Evolutionary conservation across 2,113 vertebrate genomes (phyloP).

Genomic region (Serinus canaria): DNA sequence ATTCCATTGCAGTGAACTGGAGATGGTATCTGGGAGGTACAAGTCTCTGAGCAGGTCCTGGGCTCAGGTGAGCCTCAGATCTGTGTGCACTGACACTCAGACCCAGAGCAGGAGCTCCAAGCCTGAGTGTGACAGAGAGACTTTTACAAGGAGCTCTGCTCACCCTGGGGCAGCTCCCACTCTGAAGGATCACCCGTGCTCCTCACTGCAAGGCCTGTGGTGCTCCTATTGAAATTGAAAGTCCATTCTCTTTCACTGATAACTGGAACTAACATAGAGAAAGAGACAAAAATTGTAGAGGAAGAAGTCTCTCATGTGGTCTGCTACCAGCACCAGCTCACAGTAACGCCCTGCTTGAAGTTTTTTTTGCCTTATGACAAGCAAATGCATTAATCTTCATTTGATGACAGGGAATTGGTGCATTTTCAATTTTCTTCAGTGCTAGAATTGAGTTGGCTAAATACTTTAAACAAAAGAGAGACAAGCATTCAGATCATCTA

Average conservation of each 20-base stretch:
- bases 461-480: neutral
- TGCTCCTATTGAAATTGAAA: neutral
- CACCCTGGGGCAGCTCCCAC: neutral
- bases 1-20: neutral
- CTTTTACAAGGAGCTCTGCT: neutral
- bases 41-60: neutral
- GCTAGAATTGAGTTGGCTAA: neutral
- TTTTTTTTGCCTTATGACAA: neutral
- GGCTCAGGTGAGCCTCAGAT: neutral
- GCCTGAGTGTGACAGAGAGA: neutral
- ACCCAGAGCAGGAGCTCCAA: neutral
- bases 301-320: neutral
- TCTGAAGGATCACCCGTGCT: fast-evolving
- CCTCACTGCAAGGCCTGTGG: fast-evolving
- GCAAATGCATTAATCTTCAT: neutral
- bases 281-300: neutral
- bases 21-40: neutral
- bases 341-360: neutral
- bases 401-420: neutral
- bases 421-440: neutral
- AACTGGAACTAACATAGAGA: neutral
- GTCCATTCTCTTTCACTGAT: neutral
- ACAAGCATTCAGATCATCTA: neutral
- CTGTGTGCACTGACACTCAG: neutral
- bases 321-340: neutral